Evolutionary conservation across 1,140 invertebrate genomes (phyloP), one percentile per base, ranked within the genome.

Genomic region (Goniozus legneri): DNA sequence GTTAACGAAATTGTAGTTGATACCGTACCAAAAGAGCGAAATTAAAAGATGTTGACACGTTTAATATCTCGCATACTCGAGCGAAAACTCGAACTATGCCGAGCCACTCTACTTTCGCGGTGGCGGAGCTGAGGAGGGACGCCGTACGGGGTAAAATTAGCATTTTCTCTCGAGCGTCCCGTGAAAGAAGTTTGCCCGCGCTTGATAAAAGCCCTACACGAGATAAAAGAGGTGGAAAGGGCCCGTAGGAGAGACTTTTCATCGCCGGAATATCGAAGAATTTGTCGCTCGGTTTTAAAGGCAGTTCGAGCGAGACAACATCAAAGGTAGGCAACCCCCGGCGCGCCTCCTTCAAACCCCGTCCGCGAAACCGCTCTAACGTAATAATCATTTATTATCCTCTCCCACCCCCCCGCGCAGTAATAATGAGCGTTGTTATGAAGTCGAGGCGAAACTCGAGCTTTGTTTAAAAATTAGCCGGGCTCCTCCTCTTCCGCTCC

Each of bases 391-490:
- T 76, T 75, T 72, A 76, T 76, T 76, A 76, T 71, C 62, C n/a
- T n/a, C n/a, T n/a, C n/a, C n/a, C n/a, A n/a, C n/a, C n/a, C n/a
- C n/a, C n/a, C 46, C 51, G 30, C 16, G 54, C 39, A 59, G 52
- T 63, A 69, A 64, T 72, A 69, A 69, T 66, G 62, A 65, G 61
- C 60, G 60, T 58, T 59, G 48, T 67, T 64, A 71, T 69, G 62
- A 69, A 73, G 60, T 66, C 62, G 27, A 45, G n/a, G n/a, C n/a
- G 61, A 63, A 65, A 71, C 63, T 61, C 63, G 42, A 63, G 64
- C 72, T 76, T 76, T 76, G 72, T 75, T 74, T 73, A 73, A 76
- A 75, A 76, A 75, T 76, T 70, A 73, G 60, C 65, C n/a, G n/a
- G n/a, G n/a, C n/a, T n/a, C n/a, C n/a, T n/a, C n/a, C n/a, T n/a